Conservation (phyloP, 2,888 invertebrate species). For the Scaptomyza parva region DNA sequence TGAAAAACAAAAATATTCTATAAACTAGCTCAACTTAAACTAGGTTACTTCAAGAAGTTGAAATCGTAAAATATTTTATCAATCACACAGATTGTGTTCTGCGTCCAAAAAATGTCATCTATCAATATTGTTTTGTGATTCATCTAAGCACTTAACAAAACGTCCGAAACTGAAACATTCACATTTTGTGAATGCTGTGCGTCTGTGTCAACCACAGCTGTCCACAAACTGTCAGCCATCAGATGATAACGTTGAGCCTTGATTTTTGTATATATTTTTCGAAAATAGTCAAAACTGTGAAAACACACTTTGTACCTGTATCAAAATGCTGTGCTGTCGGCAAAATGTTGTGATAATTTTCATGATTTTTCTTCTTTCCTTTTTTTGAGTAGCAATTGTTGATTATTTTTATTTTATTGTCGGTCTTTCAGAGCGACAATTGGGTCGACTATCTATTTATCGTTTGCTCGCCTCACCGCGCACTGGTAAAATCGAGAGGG, state of each 20-base stretch:
- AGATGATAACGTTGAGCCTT: slow-evolving; percentile 36
- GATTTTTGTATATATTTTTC: slow-evolving; percentile 19
- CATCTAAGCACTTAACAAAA: slow-evolving; percentile 34
- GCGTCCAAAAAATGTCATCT: not conserved
- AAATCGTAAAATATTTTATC: not conserved
- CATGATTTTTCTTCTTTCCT: slow-evolving; percentile 19
- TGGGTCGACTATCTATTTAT: slow-evolving; percentile 50
- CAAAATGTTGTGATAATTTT: slow-evolving; percentile 46
- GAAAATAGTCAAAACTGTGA: slow-evolving; percentile 14
- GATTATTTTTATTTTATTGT: not conserved
- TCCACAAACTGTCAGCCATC: slow-evolving; percentile 42
- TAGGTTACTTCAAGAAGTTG: not conserved
- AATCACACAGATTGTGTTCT: not conserved
- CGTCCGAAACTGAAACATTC: slow-evolving; percentile 34
- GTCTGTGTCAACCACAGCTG: slow-evolving; percentile 32
- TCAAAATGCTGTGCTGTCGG: not conserved
- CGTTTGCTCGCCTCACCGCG: slow-evolving; percentile 54
- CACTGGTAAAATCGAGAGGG: slow-evolving; percentile 33
- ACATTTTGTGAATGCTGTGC: slow-evolving; percentile 8
- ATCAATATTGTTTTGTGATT: slow-evolving; percentile 27
- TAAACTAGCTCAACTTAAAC: not conserved
- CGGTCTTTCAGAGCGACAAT: slow-evolving; percentile 4
- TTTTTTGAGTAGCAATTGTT: slow-evolving; percentile 19
- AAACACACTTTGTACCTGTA: not conserved
- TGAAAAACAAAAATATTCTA: not conserved